Conservation (phyloP, 2,888 invertebrate genomes). For the Pterostichus niger region DNA sequence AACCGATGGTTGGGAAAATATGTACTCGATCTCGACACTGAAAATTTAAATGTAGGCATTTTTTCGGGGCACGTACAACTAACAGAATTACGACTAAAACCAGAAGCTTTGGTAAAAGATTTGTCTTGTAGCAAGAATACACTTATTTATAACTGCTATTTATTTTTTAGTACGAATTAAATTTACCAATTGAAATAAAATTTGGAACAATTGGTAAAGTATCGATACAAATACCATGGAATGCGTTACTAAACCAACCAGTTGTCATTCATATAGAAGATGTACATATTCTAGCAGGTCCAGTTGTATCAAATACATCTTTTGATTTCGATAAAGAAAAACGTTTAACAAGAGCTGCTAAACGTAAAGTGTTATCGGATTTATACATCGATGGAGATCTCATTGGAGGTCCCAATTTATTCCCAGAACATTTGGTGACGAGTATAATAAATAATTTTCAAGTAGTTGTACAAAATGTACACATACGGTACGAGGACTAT, state of each 20-base stretch:
- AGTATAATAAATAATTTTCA: slow-evolving; percentile 90
- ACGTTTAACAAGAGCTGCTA: slow-evolving; percentile 85
- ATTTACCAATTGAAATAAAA: slow-evolving; percentile 90
- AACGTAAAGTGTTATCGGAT: slow-evolving; percentile 84
- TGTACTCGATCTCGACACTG: slow-evolving; percentile 89
- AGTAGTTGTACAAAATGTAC: slow-evolving; percentile 85
- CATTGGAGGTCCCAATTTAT: slow-evolving; percentile 82
- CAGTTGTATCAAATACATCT: slow-evolving; percentile 83
- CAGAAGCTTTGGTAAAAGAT: slow-evolving; percentile 87
- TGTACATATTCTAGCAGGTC: slow-evolving; percentile 87
- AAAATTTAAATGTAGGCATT: slow-evolving; percentile 90
- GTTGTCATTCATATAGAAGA: slow-evolving; percentile 88
- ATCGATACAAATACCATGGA: slow-evolving; percentile 88
- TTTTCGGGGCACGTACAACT: slow-evolving; percentile 90
- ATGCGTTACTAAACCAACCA: slow-evolving; percentile 86
- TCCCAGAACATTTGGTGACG: slow-evolving; percentile 86
- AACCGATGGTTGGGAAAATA: slow-evolving; percentile 91
- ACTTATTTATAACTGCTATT: slow-evolving; percentile 1
- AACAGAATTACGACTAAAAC: slow-evolving; percentile 87
- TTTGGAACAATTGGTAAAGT: slow-evolving; percentile 89
- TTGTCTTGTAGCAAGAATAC: background rate
- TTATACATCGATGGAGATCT: slow-evolving; percentile 82
- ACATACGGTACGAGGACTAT: slow-evolving; percentile 89
- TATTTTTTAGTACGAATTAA: slow-evolving; percentile 86
- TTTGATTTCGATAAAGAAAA: slow-evolving; percentile 88